Evolutionary conservation across 2,797 vertebrate species (phyloP), one percentile per base, ranked within the genome.

Genomic region (Podarcis siculus): DNA sequence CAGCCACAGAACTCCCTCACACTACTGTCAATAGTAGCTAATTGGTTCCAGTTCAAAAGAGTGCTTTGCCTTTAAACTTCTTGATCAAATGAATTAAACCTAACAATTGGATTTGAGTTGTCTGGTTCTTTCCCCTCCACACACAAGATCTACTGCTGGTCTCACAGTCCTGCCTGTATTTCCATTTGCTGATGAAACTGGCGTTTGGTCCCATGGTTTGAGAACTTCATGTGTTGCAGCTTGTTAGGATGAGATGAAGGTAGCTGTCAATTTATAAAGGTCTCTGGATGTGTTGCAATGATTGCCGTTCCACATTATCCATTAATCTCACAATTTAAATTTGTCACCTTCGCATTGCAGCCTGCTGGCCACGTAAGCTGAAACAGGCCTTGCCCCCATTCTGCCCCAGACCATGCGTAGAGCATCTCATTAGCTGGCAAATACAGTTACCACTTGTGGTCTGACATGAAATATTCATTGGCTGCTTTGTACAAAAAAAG

Each of bases 181-280:
- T 90, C 64, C 67, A 25, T 55, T 73, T 13, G 25, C n/a, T 73
- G 73, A 86, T 72, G 84, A 88, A 81, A 82, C 82, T 90, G 83
- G 89, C 87, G 90, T 94, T 94, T 93, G 90, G 90, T 87, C 86
- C 89, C 88, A 75, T 85, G 86, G 75, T 94, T 93, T 86, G 87
- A 93, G 94, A 93, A 92, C 91, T 84, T 94, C 87, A 91, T 86
- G 86, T 89, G 87, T 93, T 92, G 91, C 91, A 92, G 92, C 88
- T 91, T 89, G 85, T 89, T 90, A 91, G 92, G 94, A 92, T 96
- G 97, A 97, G 96, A 96, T 97, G 94, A 95, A 97, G 95, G 95
- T 96, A 97, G 97, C 96, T 96, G 95, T 98, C 97, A 97, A 97
- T 97, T 97, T 97, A 97, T 95, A 98, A 98, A 98, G 97, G 98